phyloP scores from a whole-genome alignment of 2,113 vertebrate species.

The Petaurus breviceps region DNA sequence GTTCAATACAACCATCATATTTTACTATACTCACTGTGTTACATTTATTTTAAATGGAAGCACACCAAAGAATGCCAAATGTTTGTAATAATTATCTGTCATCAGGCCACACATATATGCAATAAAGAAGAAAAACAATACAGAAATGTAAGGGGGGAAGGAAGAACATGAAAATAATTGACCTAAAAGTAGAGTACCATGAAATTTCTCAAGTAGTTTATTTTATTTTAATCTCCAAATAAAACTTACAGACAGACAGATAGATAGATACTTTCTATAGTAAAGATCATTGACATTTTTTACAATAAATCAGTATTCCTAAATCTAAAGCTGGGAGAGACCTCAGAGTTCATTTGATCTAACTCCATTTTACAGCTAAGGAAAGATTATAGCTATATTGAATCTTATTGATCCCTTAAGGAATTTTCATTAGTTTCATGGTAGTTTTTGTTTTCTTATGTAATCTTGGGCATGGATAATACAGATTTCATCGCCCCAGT shows the following conservation, averaged over 20 bases:
- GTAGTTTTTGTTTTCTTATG: neutral
- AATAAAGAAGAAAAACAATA: neutral
- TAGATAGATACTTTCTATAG: neutral
- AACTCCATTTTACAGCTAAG: neutral
- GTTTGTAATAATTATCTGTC: conserved; percentile 7
- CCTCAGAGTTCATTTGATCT: neutral
- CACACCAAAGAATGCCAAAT: neutral
- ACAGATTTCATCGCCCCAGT: neutral
- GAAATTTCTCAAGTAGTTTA: neutral
- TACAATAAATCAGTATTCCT: neutral
- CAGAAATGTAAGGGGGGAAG: neutral
- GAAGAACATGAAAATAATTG: neutral
- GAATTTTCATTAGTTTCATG: neutral
- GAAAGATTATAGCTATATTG: neutral
- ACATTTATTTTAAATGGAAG: conserved; percentile 26
- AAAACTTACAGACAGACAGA: neutral
- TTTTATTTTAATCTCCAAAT: neutral
- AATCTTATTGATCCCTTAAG: neutral
- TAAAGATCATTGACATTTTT: neutral
- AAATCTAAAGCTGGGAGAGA: neutral
- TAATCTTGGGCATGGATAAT: neutral
- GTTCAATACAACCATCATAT: conserved; percentile 9
- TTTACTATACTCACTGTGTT: neutral
- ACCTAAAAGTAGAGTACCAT: neutral
- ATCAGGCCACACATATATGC: neutral